Evolutionary conservation across 37 sponge, comb jelly and placozoan genomes (phyloP), one percentile per base, ranked within the genome.

Genomic region (Agelas oroides): DNA sequence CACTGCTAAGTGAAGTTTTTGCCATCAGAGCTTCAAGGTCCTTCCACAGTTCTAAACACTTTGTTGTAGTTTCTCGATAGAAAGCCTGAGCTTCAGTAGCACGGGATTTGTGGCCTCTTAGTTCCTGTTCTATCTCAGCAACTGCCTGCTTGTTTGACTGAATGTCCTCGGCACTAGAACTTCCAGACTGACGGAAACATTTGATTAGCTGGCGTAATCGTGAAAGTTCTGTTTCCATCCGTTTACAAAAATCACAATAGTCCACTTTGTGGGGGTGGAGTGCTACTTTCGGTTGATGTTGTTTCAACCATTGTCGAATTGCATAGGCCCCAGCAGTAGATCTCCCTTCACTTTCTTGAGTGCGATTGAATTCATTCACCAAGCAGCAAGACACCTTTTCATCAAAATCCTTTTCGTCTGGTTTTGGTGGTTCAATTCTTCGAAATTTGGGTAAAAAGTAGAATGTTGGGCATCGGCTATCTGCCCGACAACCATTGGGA

Each of bases 171-270:
- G n/a, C n/a, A n/a, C n/a, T n/a, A n/a, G n/a, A n/a, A n/a, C n/a
- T n/a, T n/a, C n/a, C n/a, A n/a, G n/a, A n/a, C n/a, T n/a, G n/a
- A n/a, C n/a, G n/a, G n/a, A n/a, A n/a, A n/a, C n/a, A n/a, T n/a
- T n/a, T n/a, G n/a, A n/a, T n/a, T n/a, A n/a, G n/a, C n/a, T n/a
- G n/a, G n/a, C n/a, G n/a, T n/a, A n/a, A n/a, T n/a, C n/a, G n/a
- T n/a, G n/a, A n/a, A n/a, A n/a, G n/a, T n/a, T 68, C n/a, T n/a
- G n/a, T 61, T 25, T 84, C 75, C 16, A 74, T 0, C 54, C 52
- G 27, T 6, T 35, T 38, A 70, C 82, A 81, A 37, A 17, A 54
- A 66, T 80, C 80, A 80, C 69, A 80, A 56, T 80, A 80, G 41
- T 80, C 80, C 11, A 57, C 32, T 62, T 70, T 46, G 36, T 81